These are phyloP conservation scores for Ophion ellenae DNA, from an alignment of 2,888 invertebrate species.

Conservation along the genomic window DNA sequence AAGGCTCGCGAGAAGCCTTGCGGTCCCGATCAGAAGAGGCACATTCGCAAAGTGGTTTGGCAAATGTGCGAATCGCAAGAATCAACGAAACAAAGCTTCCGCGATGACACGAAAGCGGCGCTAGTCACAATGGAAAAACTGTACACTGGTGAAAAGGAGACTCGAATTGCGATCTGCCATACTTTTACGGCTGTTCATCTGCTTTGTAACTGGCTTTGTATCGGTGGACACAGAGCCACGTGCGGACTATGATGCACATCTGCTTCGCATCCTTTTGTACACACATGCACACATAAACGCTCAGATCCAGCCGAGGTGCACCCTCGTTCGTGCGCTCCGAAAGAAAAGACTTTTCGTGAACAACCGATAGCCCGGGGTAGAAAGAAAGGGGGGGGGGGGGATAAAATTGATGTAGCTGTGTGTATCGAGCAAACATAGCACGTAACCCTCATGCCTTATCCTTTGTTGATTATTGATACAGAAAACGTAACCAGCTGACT, in stretches of 20 bases:
- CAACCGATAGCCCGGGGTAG: background rate
- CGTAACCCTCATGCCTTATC: background rate
- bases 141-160: background rate
- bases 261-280: conserved; percentile 46
- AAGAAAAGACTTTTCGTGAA: conserved; percentile 33
- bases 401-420: conserved; percentile 11
- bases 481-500: background rate
- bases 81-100: conserved; percentile 28
- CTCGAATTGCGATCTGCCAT: conserved; percentile 21
- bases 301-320: conserved; percentile 36
- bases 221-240: conserved; percentile 4
- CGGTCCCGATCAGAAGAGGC: conserved; percentile 10
- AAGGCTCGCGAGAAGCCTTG: background rate
- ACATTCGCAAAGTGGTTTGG: conserved; percentile 8
- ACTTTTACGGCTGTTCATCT: conserved; percentile 45
- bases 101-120: background rate
- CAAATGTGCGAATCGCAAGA: conserved; percentile 14
- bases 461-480: background rate
- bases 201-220: conserved; percentile 6
- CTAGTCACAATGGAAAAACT: conserved; percentile 7
- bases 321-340: conserved; percentile 29
- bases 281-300: conserved; percentile 5
- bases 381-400: background rate
- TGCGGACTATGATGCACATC: conserved; percentile 50
- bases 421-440: background rate